Base-by-base conservation (phyloP, 2,113 vertebrate species). In the Hepsetus odoe region DNA sequence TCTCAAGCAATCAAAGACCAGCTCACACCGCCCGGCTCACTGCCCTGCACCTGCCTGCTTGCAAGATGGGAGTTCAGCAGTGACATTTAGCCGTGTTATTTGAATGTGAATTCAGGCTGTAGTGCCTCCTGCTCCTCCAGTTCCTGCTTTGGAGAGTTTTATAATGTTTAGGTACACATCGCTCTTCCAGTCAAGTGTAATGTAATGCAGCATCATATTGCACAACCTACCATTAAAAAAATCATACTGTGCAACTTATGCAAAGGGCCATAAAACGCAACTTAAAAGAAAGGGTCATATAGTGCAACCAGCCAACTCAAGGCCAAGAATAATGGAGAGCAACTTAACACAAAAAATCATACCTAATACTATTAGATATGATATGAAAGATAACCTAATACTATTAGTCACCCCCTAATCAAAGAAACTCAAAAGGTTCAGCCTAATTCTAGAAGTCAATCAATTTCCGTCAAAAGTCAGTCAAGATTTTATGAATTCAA, bases 1-100 rank as follows among this genome's bases (percentile, higher is more conserved):
- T 94, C 92, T 78, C 85, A 86, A 88, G 88, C 89, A 93, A 94
- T 92, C 94, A 94, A 94, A 95, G 93, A 87, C 90, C 89, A 85
- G 82, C 85, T 80, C 82, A 80, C 44, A 74, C 80, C 80, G 81
- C 84, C 24, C 6, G 49, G 18, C 38, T 74, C 7, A 28, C 69
- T 32, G 30, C 26, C 51, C 38, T 32, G 35, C 8, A 18, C 53
- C 59, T 74, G 38, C 66, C 26, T 42, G 16, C 46, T 11, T 18
- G 38, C 26, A 59, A 30, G 59, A 72, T n/a, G 59, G 42, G 62
- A 71, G 32, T 62, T 58, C 22, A 46, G 44, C 22, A 38, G 44
- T 72, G 35, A 38, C 55, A 56, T 55, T 79, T 55, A 56, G 46
- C 18, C 13, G n/a, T 20, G n/a, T 33, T 38, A 4, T 65, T 65